Conservation (phyloP, 2,888 invertebrate species). For the Nymphalis c-album region DNA sequence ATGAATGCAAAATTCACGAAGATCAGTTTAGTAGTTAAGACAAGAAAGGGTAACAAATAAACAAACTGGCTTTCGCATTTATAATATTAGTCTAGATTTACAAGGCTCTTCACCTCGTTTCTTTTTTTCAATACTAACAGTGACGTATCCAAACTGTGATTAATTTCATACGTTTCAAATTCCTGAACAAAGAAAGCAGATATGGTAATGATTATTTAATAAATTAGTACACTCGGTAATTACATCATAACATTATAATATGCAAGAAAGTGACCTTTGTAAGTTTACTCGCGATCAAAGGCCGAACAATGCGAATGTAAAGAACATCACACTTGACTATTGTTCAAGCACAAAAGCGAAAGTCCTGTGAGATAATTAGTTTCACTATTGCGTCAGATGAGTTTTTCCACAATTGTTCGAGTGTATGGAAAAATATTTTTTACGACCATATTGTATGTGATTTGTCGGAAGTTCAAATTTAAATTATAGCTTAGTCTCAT, state of each 20-base stretch:
- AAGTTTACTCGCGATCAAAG: constrained; percentile 37
- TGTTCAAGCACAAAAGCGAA: constrained; percentile 79
- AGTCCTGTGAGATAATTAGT: constrained; percentile 79
- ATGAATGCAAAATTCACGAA: too few species aligned
- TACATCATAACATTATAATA: constrained; percentile 13
- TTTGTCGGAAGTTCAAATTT: constrained; percentile 53
- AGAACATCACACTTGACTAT: constrained; percentile 68
- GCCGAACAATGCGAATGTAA: constrained; percentile 61
- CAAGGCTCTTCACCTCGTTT: too few species aligned
- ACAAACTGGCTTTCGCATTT: too few species aligned
- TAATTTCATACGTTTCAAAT: too few species aligned
- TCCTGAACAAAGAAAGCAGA: neutral
- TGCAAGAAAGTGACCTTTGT: constrained; percentile 38
- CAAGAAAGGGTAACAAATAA: too few species aligned
- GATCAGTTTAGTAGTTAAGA: too few species aligned
- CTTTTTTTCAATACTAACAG: too few species aligned
- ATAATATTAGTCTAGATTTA: too few species aligned
- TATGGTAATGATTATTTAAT: neutral
- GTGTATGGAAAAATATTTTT: constrained; percentile 54
- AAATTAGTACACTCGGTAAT: constrained; percentile 1
- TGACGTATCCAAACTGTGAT: too few species aligned
- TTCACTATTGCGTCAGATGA: constrained; percentile 76
- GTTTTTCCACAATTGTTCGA: constrained; percentile 73
- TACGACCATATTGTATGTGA: constrained; percentile 53
- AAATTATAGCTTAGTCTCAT: too few species aligned